Percentiles rank a stretch among this genome's conserved stretches.
These are phyloP conservation scores for Astreopora myriophthalma DNA, from an alignment of 64 coral and sea anemone species.

Conservation along the genomic window DNA sequence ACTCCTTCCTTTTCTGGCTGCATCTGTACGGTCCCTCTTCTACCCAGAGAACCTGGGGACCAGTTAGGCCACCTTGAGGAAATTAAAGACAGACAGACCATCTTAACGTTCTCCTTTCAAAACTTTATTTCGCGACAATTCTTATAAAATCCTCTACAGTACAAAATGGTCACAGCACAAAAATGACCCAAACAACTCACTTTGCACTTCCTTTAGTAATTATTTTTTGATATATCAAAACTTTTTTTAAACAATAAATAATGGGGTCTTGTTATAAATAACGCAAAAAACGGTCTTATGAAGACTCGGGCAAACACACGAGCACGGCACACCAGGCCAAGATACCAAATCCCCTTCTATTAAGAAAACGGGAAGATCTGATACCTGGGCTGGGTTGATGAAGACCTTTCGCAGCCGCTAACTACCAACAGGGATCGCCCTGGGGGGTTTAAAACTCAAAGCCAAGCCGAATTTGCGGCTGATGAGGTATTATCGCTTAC, in stretches of 20 bases:
- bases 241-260: conserved; percentile 67
- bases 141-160: conserved; percentile 90
- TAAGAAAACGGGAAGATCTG: background rate
- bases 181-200: conserved; percentile 71
- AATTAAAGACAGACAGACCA: too few relatives aligned
- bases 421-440: background rate
- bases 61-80: too few relatives aligned
- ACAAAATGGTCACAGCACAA: conserved; percentile 87
- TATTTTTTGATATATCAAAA: conserved; percentile 74
- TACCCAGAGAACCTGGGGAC: too few relatives aligned
- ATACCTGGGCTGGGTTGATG: background rate
- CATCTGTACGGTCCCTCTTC: too few relatives aligned
- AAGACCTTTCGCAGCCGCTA: background rate
- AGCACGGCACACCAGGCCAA: too few relatives aligned
- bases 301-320: background rate
- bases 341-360: background rate
- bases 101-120: conserved; percentile 50
- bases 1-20: too few relatives aligned
- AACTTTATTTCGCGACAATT: conserved; percentile 92
- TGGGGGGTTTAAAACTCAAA: too few relatives aligned
- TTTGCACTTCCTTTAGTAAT: conserved; percentile 47
- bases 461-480: background rate
- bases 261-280: conserved; percentile 36
- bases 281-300: conserved; percentile 19
- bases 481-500: too few relatives aligned